phyloP scores from a whole-genome alignment of 2,113 vertebrate species.

The Cyanoliseus patagonus region DNA sequence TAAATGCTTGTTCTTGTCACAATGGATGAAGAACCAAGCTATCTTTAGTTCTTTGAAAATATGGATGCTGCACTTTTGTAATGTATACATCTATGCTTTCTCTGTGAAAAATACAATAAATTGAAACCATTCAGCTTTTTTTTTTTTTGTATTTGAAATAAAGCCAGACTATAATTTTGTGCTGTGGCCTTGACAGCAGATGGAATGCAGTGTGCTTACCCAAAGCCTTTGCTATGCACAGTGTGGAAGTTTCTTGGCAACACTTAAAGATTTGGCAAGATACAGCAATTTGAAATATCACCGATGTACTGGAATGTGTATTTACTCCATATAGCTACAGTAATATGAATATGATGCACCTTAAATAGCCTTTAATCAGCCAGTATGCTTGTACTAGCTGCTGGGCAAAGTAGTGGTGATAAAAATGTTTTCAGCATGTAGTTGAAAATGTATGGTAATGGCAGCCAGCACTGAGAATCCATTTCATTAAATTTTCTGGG shows the following conservation, averaged over 20 bases:
- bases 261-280: conserved; percentile 29
- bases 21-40: not conserved
- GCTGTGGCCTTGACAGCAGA: conserved; percentile 25
- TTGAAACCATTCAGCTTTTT: not conserved
- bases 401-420: conserved; percentile 15
- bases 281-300: conserved; percentile 32
- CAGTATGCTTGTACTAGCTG: not conserved
- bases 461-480: not conserved
- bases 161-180: conserved; percentile 23
- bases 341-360: conserved; percentile 47
- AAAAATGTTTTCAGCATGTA: conserved; percentile 11
- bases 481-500: not conserved
- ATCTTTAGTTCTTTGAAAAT: conserved; percentile 19
- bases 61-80: not conserved
- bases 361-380: conserved; percentile 44
- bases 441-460: not conserved
- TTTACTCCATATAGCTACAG: conserved; percentile 33
- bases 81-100: not conserved
- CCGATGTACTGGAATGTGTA: not conserved
- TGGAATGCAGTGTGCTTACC: conserved; percentile 22
- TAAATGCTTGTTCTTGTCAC: not conserved
- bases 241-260: conserved; percentile 28
- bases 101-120: conserved; percentile 32
- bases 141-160: not conserved
- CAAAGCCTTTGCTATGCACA: not conserved